Evolutionary conservation across 2,113 vertebrate species (phyloP), one percentile per base, ranked within the genome.

Genomic region (Psophia crepitans): DNA sequence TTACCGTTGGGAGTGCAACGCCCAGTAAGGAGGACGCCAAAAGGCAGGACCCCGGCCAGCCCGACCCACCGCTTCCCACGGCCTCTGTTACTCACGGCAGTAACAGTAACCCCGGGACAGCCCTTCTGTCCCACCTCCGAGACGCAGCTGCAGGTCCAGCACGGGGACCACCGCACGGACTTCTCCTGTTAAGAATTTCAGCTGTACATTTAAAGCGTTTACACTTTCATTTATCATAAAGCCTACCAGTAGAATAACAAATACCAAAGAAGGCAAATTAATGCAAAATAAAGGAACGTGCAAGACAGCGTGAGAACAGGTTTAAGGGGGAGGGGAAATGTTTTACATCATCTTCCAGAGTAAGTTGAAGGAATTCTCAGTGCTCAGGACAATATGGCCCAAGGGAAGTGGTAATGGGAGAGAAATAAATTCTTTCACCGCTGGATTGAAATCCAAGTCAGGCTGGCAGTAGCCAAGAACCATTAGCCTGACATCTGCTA

Each of bases 401-500:
- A 77, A 70, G 82, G 95, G 93, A 89, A 80, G 66, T 19, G 17
- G 92, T 93, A 96, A 94, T 70, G 68, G 84, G 79, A 93, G 71
- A 90, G 79, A 95, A 92, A 87, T 37, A 92, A 94, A 93, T 90
- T 94, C 92, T 57, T 94, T 91, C 79, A 96, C 93, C 96, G 94
- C 95, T 93, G 73, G 56, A 75, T 88, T 94, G 90, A 96, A 96
- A 95, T 71, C 79, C 93, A 95, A 96, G 85, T 35, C 88, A 90
- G 87, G 88, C 85, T 94, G 93, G 92, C 74, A 86, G 92, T 64
- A 90, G 96, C 95, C 96, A 96, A 93, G 80, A 89, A 17, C 82
- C 92, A 96, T 94, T 86, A 95, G 93, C 49, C 74, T 56, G 66
- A 94, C 93, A 96, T 96, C 93, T 97, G 96, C 85, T 86, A 90